Base-by-base conservation (phyloP, 2,113 vertebrate species). In the Oxygymnocypris stewartii region DNA sequence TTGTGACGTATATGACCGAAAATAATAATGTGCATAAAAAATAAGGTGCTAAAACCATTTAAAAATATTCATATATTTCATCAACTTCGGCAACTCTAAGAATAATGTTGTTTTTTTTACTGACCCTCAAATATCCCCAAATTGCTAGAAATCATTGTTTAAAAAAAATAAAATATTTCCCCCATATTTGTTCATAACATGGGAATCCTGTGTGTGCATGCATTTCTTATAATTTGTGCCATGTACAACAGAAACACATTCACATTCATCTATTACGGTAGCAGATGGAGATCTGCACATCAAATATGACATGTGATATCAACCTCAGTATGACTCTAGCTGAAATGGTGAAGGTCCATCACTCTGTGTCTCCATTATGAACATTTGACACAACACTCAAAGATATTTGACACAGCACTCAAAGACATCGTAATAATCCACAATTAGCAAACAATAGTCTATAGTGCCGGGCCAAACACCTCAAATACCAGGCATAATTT, bases 401-500 rank as follows among this genome's bases (percentile, higher is more conserved):
- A 84, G 44, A 87, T 2, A 82, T 28, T 49, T 79, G 74, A 74
- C 71, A 28, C 51, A 85, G 40, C 57, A 65, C 28, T 16, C 28
- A 86, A 85, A 84, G 35, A 23, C 37, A 85, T 20, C 20, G 69
- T 84, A 87, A 88, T 81, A 57, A 75, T 12, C 73, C 3, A 20
- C 25, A 80, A 71, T 84, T 85, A 73, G 11, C 61, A 59, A 84
- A 79, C 67, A 42, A 42, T 20, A 74, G 42, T 42, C 78, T 4
- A 16, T 35, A 82, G 25, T 74, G 23, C 49, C 83, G 59, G 67
- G 82, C 79, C 20, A 87, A 40, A 37, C 23, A 4, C 6, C 40
- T 83, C 44, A 87, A 84, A 85, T 59, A 67, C 61, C 37, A 74
- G 37, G 14, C 5, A 0, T 61, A 31, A 82, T 82, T 14, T 12